Conservation (phyloP, 2,797 vertebrate genomes). For the Vultur gryphus region DNA sequence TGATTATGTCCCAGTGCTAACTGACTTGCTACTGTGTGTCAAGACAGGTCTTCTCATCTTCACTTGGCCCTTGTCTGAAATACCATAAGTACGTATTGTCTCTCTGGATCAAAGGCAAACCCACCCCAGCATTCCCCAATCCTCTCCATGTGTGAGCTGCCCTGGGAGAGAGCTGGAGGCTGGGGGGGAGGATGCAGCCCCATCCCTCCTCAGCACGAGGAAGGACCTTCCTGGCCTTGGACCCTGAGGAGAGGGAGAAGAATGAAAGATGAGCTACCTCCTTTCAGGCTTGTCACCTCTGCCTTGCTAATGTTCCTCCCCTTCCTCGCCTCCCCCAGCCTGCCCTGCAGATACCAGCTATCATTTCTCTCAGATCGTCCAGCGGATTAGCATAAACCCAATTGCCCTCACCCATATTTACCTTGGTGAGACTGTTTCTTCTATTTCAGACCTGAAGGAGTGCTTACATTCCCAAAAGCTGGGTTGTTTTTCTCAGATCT, state of each 20-base stretch:
- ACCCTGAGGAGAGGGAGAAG: background rate
- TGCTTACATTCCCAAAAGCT: background rate
- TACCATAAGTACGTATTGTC: background rate
- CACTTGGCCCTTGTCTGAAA: background rate
- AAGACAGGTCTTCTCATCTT: background rate
- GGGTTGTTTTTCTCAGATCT: background rate
- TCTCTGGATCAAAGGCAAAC: background rate
- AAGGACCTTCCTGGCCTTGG: background rate
- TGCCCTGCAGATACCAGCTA: background rate
- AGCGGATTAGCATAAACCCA: background rate
- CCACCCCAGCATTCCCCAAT: background rate
- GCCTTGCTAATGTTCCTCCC: background rate
- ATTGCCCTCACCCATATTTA: background rate
- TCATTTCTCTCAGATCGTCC: background rate
- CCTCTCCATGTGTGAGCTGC: background rate
- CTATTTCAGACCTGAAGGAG: background rate
- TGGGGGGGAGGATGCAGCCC: background rate
- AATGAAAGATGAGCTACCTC: background rate
- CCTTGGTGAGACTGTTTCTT: background rate
- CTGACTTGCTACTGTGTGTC: background rate
- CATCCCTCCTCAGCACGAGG: background rate
- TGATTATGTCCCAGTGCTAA: background rate
- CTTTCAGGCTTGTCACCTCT: background rate
- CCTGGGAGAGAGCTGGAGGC: background rate
- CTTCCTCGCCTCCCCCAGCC: accelerated